Evolutionary conservation across 2,888 invertebrate genomes (phyloP).

Genomic region (Dryomyza anilis): DNA sequence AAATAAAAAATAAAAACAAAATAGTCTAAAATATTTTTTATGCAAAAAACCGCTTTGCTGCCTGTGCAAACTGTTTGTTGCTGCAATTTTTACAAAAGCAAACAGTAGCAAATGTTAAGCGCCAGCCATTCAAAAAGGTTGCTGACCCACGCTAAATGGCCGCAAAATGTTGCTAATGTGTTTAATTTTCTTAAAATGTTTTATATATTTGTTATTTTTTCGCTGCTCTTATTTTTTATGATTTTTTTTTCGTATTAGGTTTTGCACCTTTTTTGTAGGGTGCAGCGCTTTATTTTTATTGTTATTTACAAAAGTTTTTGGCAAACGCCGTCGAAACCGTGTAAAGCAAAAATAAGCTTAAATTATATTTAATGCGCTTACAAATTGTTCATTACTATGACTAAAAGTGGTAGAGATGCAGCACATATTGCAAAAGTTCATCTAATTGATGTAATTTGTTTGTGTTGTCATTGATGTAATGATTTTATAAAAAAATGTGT

Average conservation of each 20-base stretch:
- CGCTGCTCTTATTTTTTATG: not conserved
- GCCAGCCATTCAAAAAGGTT: not conserved
- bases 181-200: slow-evolving; percentile 10
- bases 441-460: too few species aligned
- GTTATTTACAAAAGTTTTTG: not conserved
- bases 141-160: not conserved
- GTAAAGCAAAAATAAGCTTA: not conserved
- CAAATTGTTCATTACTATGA: not conserved
- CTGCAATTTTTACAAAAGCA: too few species aligned
- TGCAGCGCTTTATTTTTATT: not conserved
- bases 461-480: too few species aligned
- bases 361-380: not conserved
- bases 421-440: too few species aligned
- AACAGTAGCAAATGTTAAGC: too few species aligned
- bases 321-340: not conserved
- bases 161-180: slow-evolving; percentile 11
- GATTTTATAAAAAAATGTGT: too few species aligned
- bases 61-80: not conserved
- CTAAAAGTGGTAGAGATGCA: too few species aligned
- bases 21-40: too few species aligned
- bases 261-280: not conserved
- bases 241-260: not conserved
- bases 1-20: not conserved
- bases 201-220: not conserved
- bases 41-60: not conserved